Evolutionary conservation across 2,797 vertebrate genomes (phyloP), one percentile per base, ranked within the genome.

Genomic region (Chrosomus eos): DNA sequence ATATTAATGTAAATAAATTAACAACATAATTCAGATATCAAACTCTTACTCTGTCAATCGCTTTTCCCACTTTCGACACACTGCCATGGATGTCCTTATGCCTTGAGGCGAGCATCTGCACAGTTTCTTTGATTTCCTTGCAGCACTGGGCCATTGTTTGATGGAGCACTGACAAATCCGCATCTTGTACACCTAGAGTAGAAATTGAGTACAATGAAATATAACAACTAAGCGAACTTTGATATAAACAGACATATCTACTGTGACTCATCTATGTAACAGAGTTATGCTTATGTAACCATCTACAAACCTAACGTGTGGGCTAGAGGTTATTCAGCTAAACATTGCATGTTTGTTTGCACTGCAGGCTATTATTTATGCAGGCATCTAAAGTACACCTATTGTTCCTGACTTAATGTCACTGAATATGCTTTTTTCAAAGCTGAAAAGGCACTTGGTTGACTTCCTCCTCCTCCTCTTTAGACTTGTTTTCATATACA

Each of bases 41-140:
- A 75, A 4, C 43, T 64, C 95, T 93, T 88, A 97, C 96, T 93
- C 97, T 92, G 91, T 98, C 97, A 1, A 97, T 97, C 86, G 97
- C 97, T 93, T 97, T 98, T 85, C 97, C 97, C 85, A 98, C 97
- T 93, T 97, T 96, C 28, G 97, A 98, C 72, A 98, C 97, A 1
- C 97, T 98, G 91, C 96, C 96, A 43, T 98, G 97, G 88, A 97
- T 98, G 90, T 98, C 97, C 91, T 97, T 98, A 90, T 97, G 97
- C 85, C 96, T 94, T 0, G 95, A 97, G 60, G 97, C 97, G 53
- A 98, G 92, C 92, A 96, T 96, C 93, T 98, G 97, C 86, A 98
- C 97, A 0, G 96, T 97, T 90, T 97, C 97, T 93, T 96, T 97
- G 89, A 98, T 97, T 89, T 97, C 97, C 92, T 95, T 96, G 92